Percentiles rank a stretch among this genome's conserved stretches.
Evolutionary conservation across 2,888 invertebrate genomes (phyloP).

Genomic region (Chrysopilus asiliformis): DNA sequence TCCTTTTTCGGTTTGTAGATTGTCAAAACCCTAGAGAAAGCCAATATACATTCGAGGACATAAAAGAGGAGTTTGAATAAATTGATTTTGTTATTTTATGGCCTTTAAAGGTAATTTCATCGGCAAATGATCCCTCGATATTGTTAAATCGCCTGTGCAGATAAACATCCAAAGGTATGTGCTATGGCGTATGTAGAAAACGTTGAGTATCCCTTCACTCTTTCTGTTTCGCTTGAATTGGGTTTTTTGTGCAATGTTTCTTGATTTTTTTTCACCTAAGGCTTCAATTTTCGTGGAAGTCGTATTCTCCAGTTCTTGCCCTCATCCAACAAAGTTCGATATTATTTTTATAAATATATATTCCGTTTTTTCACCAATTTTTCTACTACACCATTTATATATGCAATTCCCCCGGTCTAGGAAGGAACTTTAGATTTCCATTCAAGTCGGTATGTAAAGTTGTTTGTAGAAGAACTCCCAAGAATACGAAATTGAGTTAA

Average conservation of each 20-base stretch:
- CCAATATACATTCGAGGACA: no score
- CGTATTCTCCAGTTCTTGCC: no score
- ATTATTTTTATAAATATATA: no score
- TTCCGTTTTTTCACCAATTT: no score
- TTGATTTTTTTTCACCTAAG: constrained; percentile 8
- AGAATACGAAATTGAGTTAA: constrained; percentile 11
- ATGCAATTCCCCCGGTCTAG: no score
- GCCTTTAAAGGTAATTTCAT: constrained; percentile 13
- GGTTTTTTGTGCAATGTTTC: constrained; percentile 6
- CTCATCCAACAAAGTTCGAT: no score
- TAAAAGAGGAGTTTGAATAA: constrained; percentile 10
- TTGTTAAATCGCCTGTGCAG: constrained; percentile 12
- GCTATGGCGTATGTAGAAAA: neutral
- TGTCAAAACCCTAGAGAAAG: no score
- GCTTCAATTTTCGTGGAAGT: no score
- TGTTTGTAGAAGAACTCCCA: constrained; percentile 6
- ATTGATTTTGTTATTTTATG: constrained; percentile 13
- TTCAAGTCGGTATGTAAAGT: constrained; percentile 10
- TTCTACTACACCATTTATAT: no score
- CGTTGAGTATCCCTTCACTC: neutral
- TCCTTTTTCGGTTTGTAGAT: no score
- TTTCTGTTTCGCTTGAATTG: neutral
- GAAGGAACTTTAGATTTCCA: no score
- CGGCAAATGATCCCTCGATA: constrained; percentile 12
- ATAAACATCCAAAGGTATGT: constrained; percentile 11